Base-by-base conservation (phyloP, 2,888 invertebrate genomes). In the Tachystola acroxantha region DNA sequence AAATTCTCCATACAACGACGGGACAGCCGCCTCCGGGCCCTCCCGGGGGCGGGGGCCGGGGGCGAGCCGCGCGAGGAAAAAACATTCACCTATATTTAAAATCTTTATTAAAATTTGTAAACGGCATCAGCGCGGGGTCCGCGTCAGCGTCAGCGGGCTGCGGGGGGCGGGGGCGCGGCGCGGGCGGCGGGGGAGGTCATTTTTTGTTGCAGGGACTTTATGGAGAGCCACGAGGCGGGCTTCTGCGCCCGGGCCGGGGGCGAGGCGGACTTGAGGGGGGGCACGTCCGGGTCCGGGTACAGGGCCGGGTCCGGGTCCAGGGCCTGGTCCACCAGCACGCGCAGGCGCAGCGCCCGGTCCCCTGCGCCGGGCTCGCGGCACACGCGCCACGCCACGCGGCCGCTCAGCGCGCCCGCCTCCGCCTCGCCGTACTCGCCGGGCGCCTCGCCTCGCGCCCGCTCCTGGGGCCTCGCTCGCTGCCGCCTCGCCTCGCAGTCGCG, bases 161-260 rank as follows among this genome's bases (percentile, higher is more conserved):
- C 16, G 16, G 9, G 19, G 10, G 10, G 10, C 10, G 2, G 31
- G 10, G 31, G 3, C 10, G 14, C 16, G 7, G 16, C n/a, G 24
- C 24, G n/a, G 24, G n/a, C 24, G 3, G 26, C 3, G 37, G 39
- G 36, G 1, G 46, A 43, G 0, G 46, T 36, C 5, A 50, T 31
- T 27, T 51, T 57, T 19, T 51, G 50, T 26, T 54, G 52, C 6
- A 58, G 41, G 5, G 47, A 48, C 27, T 52, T 53, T 4, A 57
- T 45, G 1, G 55, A 49, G 4, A 60, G 38, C 60, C 63, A 61
- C 0, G 57, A 43, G 10, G 44, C 45, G 2, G 22, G 33, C 3
- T 25, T 37, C n/a, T 31, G 33, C 11, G 31, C 33, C 7, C 5
- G 22, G 22, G 9, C 7, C 22, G 22, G 22, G 9, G n/a, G 24